Evolutionary conservation across 1,140 invertebrate species (phyloP), one percentile per base, ranked within the genome.

Genomic region (Heterodera carotae): DNA sequence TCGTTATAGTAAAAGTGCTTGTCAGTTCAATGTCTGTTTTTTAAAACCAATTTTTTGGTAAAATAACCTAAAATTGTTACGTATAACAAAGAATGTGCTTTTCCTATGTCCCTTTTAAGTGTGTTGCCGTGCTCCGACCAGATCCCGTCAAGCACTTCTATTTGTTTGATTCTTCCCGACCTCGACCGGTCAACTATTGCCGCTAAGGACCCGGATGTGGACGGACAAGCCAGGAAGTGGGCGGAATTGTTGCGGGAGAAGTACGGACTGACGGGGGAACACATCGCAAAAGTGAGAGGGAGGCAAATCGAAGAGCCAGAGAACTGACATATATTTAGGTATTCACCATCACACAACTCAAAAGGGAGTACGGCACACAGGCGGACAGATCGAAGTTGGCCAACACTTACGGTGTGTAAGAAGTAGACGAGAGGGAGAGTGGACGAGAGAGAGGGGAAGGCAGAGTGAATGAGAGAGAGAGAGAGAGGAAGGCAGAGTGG

Each of bases 161-260:
- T 83, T 59, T 83, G 82, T 62, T 53, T 83, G n/a, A 83, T 83
- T 68, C 60, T 83, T 29, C 79, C 83, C 10, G 82, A 83, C 48
- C 62, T 82, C 29, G 67, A 85, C 18, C 76, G 71, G 39, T 79
- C 82, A 18, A 56, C 73, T 60, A 31, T 36, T 6, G 69, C 85
- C 7, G 15, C 22, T 31, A 43, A 60, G 4, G 80, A 84, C 60
- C 82, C 68, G 25, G 82, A 83, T 73, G 82, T 84, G 43, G 82
- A 83, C n/a, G 77, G 77, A 43, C 74, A 83, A n/a, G 73, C 82
- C 12, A 70, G 80, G 27, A 27, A 71, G 53, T 83, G 82, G 82
- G 48, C 36, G n/a, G 82, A 83, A 60, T 64, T 53, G 25, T 60
- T 83, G 22, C 69, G 78, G n/a, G 80, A 84, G 33, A 76, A 82